Evolutionary conservation across 2,797 vertebrate species (phyloP).

Genomic region (Platyrinchus mystaceus): DNA sequence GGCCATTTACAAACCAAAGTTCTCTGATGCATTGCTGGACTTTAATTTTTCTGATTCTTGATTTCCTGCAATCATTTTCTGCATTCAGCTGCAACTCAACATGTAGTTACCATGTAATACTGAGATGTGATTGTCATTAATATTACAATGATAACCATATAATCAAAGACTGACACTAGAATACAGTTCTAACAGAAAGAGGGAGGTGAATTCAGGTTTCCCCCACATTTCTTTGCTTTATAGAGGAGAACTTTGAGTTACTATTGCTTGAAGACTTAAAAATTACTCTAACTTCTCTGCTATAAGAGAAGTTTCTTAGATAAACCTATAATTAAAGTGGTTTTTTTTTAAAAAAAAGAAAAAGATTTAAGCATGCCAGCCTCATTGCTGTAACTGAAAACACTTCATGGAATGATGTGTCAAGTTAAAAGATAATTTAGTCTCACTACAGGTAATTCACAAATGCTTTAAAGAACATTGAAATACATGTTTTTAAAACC

Average conservation of each 20-base stretch:
- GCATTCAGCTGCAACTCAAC: background rate
- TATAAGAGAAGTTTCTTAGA: background rate
- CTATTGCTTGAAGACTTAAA: background rate
- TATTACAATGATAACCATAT: too few species aligned
- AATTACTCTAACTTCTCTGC: background rate
- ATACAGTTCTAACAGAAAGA: background rate
- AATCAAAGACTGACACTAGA: background rate
- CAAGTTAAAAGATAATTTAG: background rate
- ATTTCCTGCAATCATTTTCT: background rate
- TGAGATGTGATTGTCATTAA: background rate
- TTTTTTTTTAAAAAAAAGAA: too few species aligned
- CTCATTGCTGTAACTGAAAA: background rate
- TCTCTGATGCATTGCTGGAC: background rate
- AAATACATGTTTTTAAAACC: conserved; percentile 70
- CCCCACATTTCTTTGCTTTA: background rate
- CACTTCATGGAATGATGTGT: background rate
- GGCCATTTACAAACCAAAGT: background rate
- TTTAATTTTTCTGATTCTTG: background rate
- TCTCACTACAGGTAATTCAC: background rate
- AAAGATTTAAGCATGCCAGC: background rate
- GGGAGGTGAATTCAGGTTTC: background rate
- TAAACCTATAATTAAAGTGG: background rate
- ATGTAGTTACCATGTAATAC: background rate
- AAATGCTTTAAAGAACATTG: background rate
- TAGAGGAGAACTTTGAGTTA: background rate